Evolutionary conservation across 1,140 invertebrate species (phyloP), one percentile per base, ranked within the genome.

Genomic region (Bombus superbus): DNA sequence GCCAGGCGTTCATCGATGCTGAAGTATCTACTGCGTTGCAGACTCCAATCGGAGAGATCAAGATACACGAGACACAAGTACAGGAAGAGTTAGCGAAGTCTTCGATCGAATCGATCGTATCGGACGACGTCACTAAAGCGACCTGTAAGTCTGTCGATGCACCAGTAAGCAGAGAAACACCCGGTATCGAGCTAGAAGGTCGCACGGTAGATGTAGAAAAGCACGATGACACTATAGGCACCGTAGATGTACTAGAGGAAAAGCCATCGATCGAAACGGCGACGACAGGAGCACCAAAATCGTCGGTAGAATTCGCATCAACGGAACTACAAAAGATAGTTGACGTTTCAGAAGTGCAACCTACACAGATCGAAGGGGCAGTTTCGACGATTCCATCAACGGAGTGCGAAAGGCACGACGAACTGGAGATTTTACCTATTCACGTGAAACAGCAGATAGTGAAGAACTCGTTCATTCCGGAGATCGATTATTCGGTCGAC

Each of bases 191-290:
- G 79, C 62, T 95, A 95, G 93, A 93, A 90, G 90, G 86, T 87
- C 92, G 93, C 95, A 95, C 94, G 92, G 93, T 95, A 95, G 95
- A 95, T 91, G 85, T 95, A 95, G 94, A 90, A 91, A 80, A 92
- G 94, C 94, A 95, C 94, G 72, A 90, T 89, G 94, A 92, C 81
- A 94, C 83, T 86, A 87, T 90, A 92, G 86, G 92, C 94, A 95
- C 93, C 88, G 90, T 95, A 95, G 93, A 93, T 82, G 38, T 92
- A 73, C 90, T 92, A 92, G 91, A 92, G 64, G 75, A 77, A 73
- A 42, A 28, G 18, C 22, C n/a, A 3, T 35, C 62, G 47, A 47
- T 57, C 47, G 47, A 78, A 42, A 22, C 22, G 3, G 13, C 28
- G 10, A 35, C 38, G 11, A 47, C 6, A 25, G 38, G n/a, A 42